Evolutionary conservation across 2,113 vertebrate species (phyloP), one percentile per base, ranked within the genome.

Genomic region (Anthoscopus minutus): DNA sequence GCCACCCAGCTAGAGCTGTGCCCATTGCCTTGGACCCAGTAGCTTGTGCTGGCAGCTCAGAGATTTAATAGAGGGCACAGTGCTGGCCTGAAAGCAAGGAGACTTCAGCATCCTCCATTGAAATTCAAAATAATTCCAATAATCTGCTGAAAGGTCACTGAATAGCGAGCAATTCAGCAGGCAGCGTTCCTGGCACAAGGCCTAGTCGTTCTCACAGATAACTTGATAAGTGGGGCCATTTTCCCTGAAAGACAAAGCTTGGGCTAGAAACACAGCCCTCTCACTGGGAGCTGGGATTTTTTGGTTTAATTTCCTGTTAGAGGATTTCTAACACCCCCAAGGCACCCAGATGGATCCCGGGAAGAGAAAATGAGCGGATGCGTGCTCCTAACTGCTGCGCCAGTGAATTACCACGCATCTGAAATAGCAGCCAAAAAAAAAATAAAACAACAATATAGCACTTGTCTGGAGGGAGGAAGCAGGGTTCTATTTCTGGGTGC

Each of bases 261-360:
- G 3, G 87, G 72, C 69, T 90, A 18, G 60, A 88, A 93, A 66
- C 61, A 14, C 47, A 88, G 76, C 54, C 71, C 64, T 86, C 78
- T 94, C 71, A 35, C 76, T 42, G 50, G 42, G 50, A 91, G 78
- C 45, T 74, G 78, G 70, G 72, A 80, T 65, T 86, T n/a, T 93
- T 88, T 1, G 1, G 37, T 90, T 88, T 93, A 56, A 92, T 94
- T 88, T 90, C 45, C 28, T 58, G 50, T 42, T 88, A 67, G 37
- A 92, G 85, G 80, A 74, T 83, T 95, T 97, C 92, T 74, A 73
- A 92, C 13, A 9, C 67, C 92, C 88, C 50, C 69, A 73, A 84
- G 96, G 90, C 88, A 83, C 82, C 64, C 94, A 95, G 82, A 83
- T 96, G 89, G 89, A 96, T 96, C 81, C 76, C 81, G 91, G 90